Conservation (phyloP, 2,113 vertebrate species). For the Psettodes erumei region DNA sequence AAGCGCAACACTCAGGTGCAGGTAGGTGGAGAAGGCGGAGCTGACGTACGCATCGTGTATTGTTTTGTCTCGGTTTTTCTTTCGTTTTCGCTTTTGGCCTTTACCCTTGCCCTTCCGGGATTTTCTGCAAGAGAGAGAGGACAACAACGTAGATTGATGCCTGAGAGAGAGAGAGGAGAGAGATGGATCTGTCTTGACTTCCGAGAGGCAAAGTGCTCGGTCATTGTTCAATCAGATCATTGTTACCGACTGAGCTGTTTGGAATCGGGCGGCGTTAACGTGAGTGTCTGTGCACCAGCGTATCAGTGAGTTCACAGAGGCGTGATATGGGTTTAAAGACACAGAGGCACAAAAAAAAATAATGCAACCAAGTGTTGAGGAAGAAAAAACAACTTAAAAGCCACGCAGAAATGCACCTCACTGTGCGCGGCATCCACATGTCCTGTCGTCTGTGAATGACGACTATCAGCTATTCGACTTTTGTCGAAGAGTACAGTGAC, state of each 20-base stretch:
- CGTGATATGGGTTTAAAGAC: slow-evolving; percentile 11
- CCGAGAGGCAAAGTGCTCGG: no score
- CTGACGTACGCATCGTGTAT: slow-evolving; percentile 94
- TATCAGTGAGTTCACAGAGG: background rate
- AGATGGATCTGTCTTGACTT: slow-evolving; percentile 12
- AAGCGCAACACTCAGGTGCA: slow-evolving; percentile 83
- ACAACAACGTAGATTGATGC: slow-evolving; percentile 78
- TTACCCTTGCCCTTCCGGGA: slow-evolving; percentile 93
- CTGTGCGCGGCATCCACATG: background rate
- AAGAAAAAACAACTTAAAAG: no score
- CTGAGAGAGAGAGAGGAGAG: slow-evolving; percentile 70
- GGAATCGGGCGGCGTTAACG: background rate
- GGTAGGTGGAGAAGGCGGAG: slow-evolving; percentile 83
- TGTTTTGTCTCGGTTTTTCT: slow-evolving; percentile 95
- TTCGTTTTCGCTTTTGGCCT: slow-evolving; percentile 98
- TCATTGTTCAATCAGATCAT: slow-evolving; percentile 1
- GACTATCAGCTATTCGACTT: slow-evolving; percentile 28
- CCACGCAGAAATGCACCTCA: background rate
- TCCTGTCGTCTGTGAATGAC: slow-evolving; percentile 9
- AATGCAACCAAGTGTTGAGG: background rate
- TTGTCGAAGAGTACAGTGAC: slow-evolving; percentile 47
- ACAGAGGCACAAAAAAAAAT: background rate
- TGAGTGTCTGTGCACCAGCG: background rate
- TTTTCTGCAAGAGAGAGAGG: slow-evolving; percentile 94
- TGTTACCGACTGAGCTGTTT: background rate